Base-by-base conservation (phyloP, 2,797 vertebrate species). In the Phoebastria nigripes region DNA sequence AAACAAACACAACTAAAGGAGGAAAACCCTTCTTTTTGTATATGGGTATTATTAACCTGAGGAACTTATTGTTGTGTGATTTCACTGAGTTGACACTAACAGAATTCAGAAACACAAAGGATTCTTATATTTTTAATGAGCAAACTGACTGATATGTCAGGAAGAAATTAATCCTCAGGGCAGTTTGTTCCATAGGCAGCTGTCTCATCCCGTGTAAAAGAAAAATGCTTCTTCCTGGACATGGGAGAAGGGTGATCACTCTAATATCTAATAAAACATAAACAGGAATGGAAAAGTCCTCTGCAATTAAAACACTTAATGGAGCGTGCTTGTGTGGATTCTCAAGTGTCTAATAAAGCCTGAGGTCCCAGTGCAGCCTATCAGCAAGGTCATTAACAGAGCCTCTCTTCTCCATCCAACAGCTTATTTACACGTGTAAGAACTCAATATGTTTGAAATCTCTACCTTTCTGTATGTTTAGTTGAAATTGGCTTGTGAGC, bases 301-400 rank as follows among this genome's bases (percentile, higher is more conserved):
- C 18, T 84, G 44, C 37, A 73, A 37, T 80, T 87, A 77, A 91
- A 85, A 44, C 12, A 14, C 8, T 21, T 29, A 35, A 29, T 16
- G 15, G 15, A 66, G 5, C 1, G 0, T 15, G 6, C 8, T 33
- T 59, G 5, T 47, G 55, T 46, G n/a, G 15, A 26, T 58, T 85
- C 51, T 54, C 12, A 26, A 22, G 20, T 24, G 67, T 4, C 22
- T 47, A 35, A 59, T 13, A 18, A 63, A 89, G 19, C 25, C 51
- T 54, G 63, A 73, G 13, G 11, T 41, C 47, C 56, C 21, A 24
- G 13, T 3, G n/a, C 35, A 80, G 25, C 17, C 47, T 33, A 6
- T 41, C 71, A 80, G 31, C 14, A 82, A 63, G 6, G 3, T 7
- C 15, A 56, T 22, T 25, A 28, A 54, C 28, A 85, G 47, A 70